A percentile compares a stretch with the other conserved stretches of the same genome.
phyloP scores from a whole-genome alignment of 2,113 vertebrate genomes.

The Pelobates fuscus region DNA sequence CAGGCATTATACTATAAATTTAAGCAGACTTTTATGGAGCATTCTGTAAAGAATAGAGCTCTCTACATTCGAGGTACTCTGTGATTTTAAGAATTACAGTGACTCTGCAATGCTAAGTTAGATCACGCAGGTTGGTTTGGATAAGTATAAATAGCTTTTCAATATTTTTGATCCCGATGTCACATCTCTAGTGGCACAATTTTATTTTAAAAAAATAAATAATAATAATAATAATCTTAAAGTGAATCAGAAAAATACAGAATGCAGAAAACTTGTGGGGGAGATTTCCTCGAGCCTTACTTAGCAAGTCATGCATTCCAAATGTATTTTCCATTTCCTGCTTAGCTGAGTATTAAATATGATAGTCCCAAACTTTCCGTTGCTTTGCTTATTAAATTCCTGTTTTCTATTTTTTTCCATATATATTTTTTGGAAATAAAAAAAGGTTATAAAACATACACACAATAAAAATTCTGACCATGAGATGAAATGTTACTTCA shows the following conservation, averaged over 20 bases:
- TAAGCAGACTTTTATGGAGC: background rate
- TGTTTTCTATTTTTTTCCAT: background rate
- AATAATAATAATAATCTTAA: no score
- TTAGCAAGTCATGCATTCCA: background rate
- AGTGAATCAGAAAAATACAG: no score
- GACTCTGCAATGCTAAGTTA: background rate
- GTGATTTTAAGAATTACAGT: background rate
- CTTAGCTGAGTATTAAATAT: background rate
- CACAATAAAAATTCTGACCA: no score
- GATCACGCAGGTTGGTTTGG: background rate
- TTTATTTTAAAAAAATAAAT: no score
- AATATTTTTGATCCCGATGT: no score
- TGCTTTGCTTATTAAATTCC: background rate
- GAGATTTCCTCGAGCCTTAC: no score
- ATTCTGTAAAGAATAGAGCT: background rate
- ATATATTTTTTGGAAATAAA: background rate
- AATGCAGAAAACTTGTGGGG: no score
- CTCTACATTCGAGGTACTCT: background rate
- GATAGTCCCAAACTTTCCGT: background rate
- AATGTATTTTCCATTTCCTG: conserved; percentile 8
- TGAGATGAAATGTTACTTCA: no score
- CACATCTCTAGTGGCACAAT: no score
- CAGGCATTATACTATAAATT: conserved; percentile 7
- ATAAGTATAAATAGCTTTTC: no score
- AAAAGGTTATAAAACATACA: no score